Evolutionary conservation across 2,797 vertebrate genomes (phyloP).

Genomic region (Kryptopterus vitreolus): DNA sequence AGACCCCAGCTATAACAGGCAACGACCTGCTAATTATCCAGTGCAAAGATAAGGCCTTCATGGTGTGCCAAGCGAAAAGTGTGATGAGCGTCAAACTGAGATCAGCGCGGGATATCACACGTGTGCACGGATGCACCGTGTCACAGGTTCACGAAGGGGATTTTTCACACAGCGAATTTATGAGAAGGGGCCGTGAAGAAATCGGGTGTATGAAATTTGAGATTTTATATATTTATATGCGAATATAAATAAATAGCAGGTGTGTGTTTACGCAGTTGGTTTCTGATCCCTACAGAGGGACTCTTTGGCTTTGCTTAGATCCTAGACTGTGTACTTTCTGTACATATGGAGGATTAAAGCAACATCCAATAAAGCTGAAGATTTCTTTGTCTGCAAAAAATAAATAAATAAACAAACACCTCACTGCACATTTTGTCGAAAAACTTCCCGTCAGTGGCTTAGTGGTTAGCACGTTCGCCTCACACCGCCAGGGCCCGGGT

Average conservation of each 20-base stretch:
- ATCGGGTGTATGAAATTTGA: too few relatives aligned
- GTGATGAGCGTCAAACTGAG: neutral
- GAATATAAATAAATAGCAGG: neutral
- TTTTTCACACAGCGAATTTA: neutral
- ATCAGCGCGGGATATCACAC: neutral
- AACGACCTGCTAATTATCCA: slow-evolving; percentile 66
- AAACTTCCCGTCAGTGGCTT: too few relatives aligned
- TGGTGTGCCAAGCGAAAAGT: neutral
- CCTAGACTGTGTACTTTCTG: neutral
- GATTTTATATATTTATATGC: too few relatives aligned
- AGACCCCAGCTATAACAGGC: slow-evolving; percentile 62
- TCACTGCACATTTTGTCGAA: neutral
- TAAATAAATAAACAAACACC: too few relatives aligned
- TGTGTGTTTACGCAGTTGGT: neutral
- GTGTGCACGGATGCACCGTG: neutral
- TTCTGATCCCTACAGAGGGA: neutral
- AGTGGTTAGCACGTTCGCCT: too few relatives aligned
- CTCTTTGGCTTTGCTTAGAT: neutral
- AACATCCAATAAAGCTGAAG: neutral
- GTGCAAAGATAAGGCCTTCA: neutral
- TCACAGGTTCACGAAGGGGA: neutral
- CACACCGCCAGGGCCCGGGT: too few relatives aligned
- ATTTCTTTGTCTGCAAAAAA: neutral
- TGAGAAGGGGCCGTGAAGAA: neutral
- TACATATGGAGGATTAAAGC: neutral